These are phyloP conservation scores for Pilophorus perplexus DNA, from an alignment of 2,888 invertebrate genomes.

Conservation along the genomic window DNA sequence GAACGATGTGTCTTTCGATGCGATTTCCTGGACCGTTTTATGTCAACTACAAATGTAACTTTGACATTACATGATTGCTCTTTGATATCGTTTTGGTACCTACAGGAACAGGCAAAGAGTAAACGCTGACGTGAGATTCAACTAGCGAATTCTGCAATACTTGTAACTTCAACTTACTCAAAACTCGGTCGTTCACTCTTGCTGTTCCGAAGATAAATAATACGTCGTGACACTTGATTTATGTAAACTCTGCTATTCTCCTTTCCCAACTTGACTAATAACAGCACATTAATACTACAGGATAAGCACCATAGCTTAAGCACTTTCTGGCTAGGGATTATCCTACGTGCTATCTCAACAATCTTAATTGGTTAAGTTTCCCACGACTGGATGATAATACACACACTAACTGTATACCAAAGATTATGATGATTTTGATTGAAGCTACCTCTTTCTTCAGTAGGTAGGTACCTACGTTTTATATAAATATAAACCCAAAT, in stretches of 20 bases:
- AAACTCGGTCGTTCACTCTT: slow-evolving; percentile 12
- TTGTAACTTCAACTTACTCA: too few relatives aligned
- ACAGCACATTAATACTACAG: slow-evolving; percentile 29
- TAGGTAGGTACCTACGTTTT: too few relatives aligned
- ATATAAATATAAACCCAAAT: too few relatives aligned
- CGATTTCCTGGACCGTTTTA: too few relatives aligned
- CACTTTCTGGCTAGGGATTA: slow-evolving; percentile 18
- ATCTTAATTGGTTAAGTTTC: slow-evolving; percentile 40
- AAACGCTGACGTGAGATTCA: too few relatives aligned
- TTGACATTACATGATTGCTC: too few relatives aligned
- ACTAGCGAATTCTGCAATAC: too few relatives aligned
- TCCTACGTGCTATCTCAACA: slow-evolving; percentile 10
- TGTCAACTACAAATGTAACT: too few relatives aligned
- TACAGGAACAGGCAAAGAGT: too few relatives aligned
- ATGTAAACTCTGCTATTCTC: slow-evolving; percentile 31
- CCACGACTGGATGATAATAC: slow-evolving; percentile 25
- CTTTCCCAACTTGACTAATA: slow-evolving; percentile 35
- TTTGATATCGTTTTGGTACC: too few relatives aligned
- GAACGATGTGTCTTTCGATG: too few relatives aligned
- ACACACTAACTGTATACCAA: slow-evolving; percentile 15
- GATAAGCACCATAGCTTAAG: slow-evolving; percentile 33
- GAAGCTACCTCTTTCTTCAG: neutral
- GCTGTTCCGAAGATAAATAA: slow-evolving; percentile 34
- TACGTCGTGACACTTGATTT: slow-evolving; percentile 29
- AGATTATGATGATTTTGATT: slow-evolving; percentile 15